Evolutionary conservation across 2,888 invertebrate genomes (phyloP).

Genomic region (Lasioglossum marginatum): DNA sequence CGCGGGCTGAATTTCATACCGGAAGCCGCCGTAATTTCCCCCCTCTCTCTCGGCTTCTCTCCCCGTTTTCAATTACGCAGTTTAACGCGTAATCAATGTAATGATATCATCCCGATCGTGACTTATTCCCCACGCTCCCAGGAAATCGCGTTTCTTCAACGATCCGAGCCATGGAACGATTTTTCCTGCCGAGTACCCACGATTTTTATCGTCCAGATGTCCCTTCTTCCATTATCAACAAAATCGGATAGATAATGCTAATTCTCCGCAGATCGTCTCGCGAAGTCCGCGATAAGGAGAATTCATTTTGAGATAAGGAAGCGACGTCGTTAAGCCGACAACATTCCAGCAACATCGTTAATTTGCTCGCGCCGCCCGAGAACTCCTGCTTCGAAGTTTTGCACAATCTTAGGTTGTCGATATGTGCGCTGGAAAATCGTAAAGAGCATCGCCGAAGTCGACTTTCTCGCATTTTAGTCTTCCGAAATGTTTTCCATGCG

Average conservation of each 20-base stretch:
- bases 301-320: background rate
- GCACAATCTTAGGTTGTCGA: too few species aligned
- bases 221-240: background rate
- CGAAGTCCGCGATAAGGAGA: background rate
- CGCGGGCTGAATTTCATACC: constrained; percentile 4
- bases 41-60: background rate
- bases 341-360: too few species aligned
- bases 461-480: too few species aligned
- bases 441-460: too few species aligned
- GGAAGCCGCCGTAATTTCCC: background rate
- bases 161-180: background rate
- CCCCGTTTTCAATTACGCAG: background rate
- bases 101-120: background rate
- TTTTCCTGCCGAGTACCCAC: background rate
- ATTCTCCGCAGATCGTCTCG: background rate
- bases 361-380: too few species aligned
- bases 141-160: background rate
- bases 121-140: background rate
- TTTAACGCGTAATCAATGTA: constrained; percentile 1
- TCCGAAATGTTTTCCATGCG: too few species aligned
- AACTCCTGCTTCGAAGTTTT: too few species aligned
- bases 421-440: too few species aligned
- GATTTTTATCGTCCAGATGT: background rate
- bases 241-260: background rate
- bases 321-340: too few species aligned